A percentile compares a stretch with the other conserved stretches of the same genome.
These are phyloP conservation scores for Meteorus colon DNA, from an alignment of 2,888 invertebrate genomes.

Conservation along the genomic window DNA sequence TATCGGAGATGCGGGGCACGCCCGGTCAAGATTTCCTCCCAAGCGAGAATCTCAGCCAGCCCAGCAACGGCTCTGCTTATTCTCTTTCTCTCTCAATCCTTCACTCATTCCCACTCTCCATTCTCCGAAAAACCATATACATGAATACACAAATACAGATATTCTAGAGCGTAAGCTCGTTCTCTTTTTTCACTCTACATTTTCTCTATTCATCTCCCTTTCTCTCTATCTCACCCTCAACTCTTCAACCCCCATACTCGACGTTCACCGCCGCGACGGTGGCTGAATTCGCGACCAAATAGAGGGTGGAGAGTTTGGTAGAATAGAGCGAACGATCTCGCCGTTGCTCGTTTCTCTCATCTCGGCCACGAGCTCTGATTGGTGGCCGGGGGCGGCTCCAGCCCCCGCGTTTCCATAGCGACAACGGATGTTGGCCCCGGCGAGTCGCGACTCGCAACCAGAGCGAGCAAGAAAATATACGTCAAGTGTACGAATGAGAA, in stretches of 20 bases:
- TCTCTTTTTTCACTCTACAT: background rate
- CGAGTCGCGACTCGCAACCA: background rate
- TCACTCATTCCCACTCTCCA: background rate
- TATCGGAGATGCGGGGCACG: slow-evolving; percentile 73
- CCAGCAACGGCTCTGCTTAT: slow-evolving; percentile 36
- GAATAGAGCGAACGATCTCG: slow-evolving; percentile 30
- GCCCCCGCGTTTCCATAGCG: slow-evolving; percentile 76
- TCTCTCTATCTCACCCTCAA: background rate
- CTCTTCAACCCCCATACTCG: slow-evolving; percentile 21
- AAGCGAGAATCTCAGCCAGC: slow-evolving; percentile 72
- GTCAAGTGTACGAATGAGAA: background rate
- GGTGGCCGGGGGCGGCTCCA: slow-evolving; percentile 74
- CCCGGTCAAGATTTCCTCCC: slow-evolving; percentile 74
- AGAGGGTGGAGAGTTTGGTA: slow-evolving; percentile 33
- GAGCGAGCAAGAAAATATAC: slow-evolving; percentile 21
- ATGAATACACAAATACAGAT: background rate
- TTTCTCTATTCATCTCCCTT: no score
- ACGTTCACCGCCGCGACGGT: slow-evolving; percentile 7
- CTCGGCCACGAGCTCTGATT: slow-evolving; percentile 76
- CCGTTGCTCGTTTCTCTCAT: slow-evolving; percentile 61
- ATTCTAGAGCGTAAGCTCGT: background rate
- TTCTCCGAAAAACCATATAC: background rate
- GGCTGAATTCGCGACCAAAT: slow-evolving; percentile 30
- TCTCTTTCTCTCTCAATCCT: slow-evolving; percentile 30
- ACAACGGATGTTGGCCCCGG: slow-evolving; percentile 72